phyloP scores from a whole-genome alignment of 2,113 vertebrate genomes.

The Pachycephala philippinensis region DNA sequence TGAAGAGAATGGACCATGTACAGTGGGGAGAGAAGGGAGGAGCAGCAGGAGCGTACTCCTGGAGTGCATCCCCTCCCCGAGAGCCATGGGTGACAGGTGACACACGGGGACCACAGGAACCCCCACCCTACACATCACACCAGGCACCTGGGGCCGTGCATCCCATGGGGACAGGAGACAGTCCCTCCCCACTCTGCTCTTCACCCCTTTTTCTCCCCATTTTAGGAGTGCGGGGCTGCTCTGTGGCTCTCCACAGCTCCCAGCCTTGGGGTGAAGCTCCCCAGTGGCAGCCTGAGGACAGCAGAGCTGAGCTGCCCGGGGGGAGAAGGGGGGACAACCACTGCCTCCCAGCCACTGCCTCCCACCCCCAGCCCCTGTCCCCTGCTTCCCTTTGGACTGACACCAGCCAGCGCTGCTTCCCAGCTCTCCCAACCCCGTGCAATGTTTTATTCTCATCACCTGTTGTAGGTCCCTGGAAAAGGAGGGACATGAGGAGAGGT shows the following conservation, averaged over 20 bases:
- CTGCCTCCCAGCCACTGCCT: too few species aligned
- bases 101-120: accelerated
- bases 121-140: accelerated
- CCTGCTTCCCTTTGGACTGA: not conserved
- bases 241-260: not conserved
- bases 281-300: not conserved
- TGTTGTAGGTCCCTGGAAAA: not conserved
- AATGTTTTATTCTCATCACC: accelerated
- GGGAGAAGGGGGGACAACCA: too few species aligned
- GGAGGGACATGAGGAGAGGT: not conserved
- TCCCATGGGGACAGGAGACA: not conserved
- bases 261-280: not conserved
- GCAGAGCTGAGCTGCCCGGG: not conserved
- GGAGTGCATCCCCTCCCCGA: accelerated
- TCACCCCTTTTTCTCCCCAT: not conserved
- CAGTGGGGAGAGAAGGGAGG: not conserved
- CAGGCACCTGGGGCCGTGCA: accelerated
- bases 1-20: not conserved
- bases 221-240: not conserved
- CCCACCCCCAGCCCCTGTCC: accelerated
- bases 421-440: accelerated
- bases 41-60: not conserved
- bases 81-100: not conserved
- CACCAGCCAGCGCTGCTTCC: not conserved
- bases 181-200: not conserved